A percentile compares a stretch with the other conserved stretches of the same genome.
These are phyloP conservation scores for Polietes domitor DNA, from an alignment of 2,888 invertebrate species.

Conservation along the genomic window DNA sequence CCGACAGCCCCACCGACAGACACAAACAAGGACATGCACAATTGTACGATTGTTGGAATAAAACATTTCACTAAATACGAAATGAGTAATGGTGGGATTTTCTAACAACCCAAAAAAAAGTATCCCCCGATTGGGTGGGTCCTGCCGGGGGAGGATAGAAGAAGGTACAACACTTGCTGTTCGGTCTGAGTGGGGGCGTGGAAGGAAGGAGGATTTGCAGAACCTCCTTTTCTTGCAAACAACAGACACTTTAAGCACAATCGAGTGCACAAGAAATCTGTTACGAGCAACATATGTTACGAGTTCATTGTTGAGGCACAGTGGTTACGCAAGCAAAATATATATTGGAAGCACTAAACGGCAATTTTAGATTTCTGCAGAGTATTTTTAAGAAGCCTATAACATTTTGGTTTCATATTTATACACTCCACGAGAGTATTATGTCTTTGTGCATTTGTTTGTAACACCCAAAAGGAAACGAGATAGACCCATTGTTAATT, in stretches of 20 bases:
- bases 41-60: slow-evolving; percentile 25
- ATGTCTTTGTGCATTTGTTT: no score
- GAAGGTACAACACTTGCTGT: neutral
- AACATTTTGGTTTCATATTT: no score
- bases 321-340: no score
- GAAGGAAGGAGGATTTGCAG: neutral
- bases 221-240: neutral
- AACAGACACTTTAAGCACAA: slow-evolving; percentile 19
- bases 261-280: slow-evolving; percentile 19
- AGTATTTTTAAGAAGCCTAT: no score
- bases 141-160: neutral
- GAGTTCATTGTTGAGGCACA: neutral
- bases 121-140: neutral
- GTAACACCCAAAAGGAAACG: no score
- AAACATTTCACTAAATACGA: slow-evolving; percentile 54
- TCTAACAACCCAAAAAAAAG: slow-evolving; percentile 18
- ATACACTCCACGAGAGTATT: no score
- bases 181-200: neutral
- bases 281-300: slow-evolving; percentile 23
- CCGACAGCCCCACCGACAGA: slow-evolving; percentile 21
- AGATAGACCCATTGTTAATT: no score
- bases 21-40: slow-evolving; percentile 2
- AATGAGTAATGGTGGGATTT: slow-evolving; percentile 61
- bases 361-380: no score
- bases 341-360: no score